Evolutionary conservation across 2,888 invertebrate genomes (phyloP).

Genomic region (Mactromeris polynyma): DNA sequence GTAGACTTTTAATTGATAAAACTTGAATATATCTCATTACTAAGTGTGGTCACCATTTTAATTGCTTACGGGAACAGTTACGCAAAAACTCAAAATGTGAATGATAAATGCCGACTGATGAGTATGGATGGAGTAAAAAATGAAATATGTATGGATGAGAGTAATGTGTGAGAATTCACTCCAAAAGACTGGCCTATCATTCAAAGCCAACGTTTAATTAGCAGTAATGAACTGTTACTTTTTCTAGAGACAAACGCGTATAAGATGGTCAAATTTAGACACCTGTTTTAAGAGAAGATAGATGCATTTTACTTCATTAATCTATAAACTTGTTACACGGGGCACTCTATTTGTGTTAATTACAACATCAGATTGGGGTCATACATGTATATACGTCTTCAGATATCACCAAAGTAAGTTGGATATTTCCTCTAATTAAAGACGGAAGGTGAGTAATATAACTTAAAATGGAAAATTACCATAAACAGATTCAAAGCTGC

Average conservation of each 20-base stretch:
- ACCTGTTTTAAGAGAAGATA: not conserved
- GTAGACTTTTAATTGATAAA: not conserved
- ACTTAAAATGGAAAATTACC: not conserved
- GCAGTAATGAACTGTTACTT: not conserved
- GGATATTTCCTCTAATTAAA: not conserved
- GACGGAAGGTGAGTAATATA: not conserved
- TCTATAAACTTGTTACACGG: not conserved
- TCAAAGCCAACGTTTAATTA: not conserved
- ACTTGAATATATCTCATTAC: not conserved
- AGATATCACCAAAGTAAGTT: not conserved
- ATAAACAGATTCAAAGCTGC: not conserved
- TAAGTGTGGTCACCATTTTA: conserved; percentile 29
- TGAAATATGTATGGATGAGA: conserved; percentile 44
- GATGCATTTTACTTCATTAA: conserved; percentile 22
- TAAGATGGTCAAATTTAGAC: not conserved
- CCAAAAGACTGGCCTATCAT: not conserved
- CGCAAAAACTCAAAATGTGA: conserved; percentile 11
- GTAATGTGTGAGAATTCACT: not conserved
- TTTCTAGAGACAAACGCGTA: not conserved
- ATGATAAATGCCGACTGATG: conserved; percentile 40
- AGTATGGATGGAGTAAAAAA: conserved; percentile 29
- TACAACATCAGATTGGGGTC: not conserved
- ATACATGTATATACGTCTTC: not conserved
- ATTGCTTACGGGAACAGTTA: not conserved
- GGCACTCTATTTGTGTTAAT: not conserved